These are phyloP conservation scores for Megalurothrips usitatus DNA, from an alignment of 2,888 invertebrate species.

Conservation along the genomic window DNA sequence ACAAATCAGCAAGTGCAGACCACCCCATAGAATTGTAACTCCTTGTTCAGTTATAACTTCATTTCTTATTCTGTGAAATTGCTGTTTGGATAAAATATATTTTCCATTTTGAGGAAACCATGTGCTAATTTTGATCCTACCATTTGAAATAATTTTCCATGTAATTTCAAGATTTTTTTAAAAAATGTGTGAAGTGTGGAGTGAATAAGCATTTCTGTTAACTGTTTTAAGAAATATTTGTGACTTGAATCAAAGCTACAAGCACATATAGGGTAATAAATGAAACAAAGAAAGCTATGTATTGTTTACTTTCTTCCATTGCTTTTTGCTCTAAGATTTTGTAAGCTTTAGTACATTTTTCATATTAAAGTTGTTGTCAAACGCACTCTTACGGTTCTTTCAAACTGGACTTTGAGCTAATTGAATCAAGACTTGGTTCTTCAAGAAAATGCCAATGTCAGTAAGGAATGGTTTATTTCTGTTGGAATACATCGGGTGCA, in stretches of 20 bases:
- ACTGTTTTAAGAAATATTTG: not conserved
- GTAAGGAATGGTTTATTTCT: too few relatives aligned
- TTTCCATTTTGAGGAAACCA: not conserved
- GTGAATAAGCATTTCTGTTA: not conserved
- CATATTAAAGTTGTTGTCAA: slow-evolving; percentile 12
- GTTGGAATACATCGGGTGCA: too few relatives aligned
- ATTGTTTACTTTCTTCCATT: slow-evolving; percentile 16
- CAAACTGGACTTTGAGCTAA: too few relatives aligned
- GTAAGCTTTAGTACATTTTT: slow-evolving; percentile 12
- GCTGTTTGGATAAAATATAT: not conserved
- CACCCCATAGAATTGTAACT: not conserved
- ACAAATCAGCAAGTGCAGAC: slow-evolving; percentile 1
- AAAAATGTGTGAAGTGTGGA: slow-evolving; percentile 13
- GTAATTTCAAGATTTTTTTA: not conserved
- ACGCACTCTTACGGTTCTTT: not conserved
- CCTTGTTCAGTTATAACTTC: slow-evolving; percentile 7
- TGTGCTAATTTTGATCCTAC: slow-evolving; percentile 7
- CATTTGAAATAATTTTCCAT: not conserved
- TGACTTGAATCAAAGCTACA: slow-evolving; percentile 1
- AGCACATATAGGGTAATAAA: slow-evolving; percentile 24
- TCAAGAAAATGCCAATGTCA: too few relatives aligned
- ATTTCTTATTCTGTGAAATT: not conserved
- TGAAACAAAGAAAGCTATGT: slow-evolving; percentile 21
- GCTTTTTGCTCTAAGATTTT: slow-evolving; percentile 16
- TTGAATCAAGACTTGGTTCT: too few relatives aligned